phyloP scores from a whole-genome alignment of 2,888 invertebrate species.

The Aleiodes alternator region DNA sequence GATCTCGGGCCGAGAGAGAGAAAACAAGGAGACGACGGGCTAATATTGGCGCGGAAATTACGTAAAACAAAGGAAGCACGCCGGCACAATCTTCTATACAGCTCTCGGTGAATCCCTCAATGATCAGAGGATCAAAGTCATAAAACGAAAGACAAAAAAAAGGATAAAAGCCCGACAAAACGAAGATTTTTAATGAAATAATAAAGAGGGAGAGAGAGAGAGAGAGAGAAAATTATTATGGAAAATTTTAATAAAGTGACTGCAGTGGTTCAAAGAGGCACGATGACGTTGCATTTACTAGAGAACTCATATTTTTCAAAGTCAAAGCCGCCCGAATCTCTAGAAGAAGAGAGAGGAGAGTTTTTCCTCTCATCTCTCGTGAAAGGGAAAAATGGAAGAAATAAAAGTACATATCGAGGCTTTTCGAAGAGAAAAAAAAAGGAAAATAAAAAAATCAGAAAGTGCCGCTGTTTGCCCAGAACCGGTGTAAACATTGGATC shows the following conservation, averaged over 20 bases:
- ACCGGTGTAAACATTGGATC: constrained; percentile 68
- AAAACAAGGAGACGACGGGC: constrained; percentile 61
- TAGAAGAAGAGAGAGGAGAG: constrained; percentile 8
- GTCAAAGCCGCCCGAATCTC: constrained; percentile 14
- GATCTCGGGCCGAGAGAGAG: constrained; percentile 47
- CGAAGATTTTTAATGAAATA: constrained; percentile 14
- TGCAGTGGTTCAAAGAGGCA: neutral
- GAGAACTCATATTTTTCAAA: constrained; percentile 23
- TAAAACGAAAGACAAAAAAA: constrained; percentile 10
- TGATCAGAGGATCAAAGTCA: constrained; percentile 11
- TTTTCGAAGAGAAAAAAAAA: constrained; percentile 35
- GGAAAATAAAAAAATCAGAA: constrained; percentile 52
- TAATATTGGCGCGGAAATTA: constrained; percentile 74
- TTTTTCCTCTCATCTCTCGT: constrained; percentile 8
- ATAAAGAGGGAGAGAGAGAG: neutral
- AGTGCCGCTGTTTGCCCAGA: constrained; percentile 70
- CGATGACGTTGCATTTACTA: constrained; percentile 23
- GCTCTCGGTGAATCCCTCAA: constrained; percentile 60
- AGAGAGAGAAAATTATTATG: neutral
- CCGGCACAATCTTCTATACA: constrained; percentile 59
- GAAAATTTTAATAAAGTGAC: constrained; percentile 21
- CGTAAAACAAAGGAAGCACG: constrained; percentile 72
- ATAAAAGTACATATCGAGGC: constrained; percentile 41
- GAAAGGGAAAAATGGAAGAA: constrained; percentile 38
- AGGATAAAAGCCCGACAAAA: constrained; percentile 43